Evolutionary conservation across 2,888 invertebrate genomes (phyloP), one percentile per base, ranked within the genome.

Genomic region (Eupithecia insigniata): DNA sequence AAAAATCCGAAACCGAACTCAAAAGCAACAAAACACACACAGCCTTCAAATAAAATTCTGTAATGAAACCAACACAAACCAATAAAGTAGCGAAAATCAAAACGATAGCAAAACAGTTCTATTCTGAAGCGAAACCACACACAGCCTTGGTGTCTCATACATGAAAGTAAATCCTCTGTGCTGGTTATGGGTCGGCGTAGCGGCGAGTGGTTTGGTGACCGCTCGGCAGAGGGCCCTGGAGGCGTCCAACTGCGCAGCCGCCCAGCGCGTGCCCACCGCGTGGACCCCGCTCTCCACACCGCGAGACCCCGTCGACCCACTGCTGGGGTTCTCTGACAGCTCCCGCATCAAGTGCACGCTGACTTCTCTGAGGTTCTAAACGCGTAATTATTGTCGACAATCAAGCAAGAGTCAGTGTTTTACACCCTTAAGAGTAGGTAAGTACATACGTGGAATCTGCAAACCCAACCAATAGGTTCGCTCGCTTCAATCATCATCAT

Each of bases 201-300:
- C 95, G 46, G 96, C 96, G 8, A 96, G 95, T 30, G 97, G 96
- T 72, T 96, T 95, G 77, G 96, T 96, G 10, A 97, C 92, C 68
- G 97, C 95, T 79, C 97, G 96, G 85, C 97, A 98, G 1, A 98
- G 94, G 34, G 96, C 95, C 70, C 97, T 95, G 0, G 97, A 96
- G 67, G 97, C 95, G 91, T 98, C 98, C 74, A 97, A 92, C 90
- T 98, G 97, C 18, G 97, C 96, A 55, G 96, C 95, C 2, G 97
- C 97, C 90, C 97, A 97, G 82, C 97, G 96, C 43, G 97, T 97
- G 58, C 96, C 97, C 79, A 97, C 96, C 10, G 97, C 96, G 90
- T 98, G 97, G 65, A 97, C 97, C 70, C 92, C 89, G 81, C 89
- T 85, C 84, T 90, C 89, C 72, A 82, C 86, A 69, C 88, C 77